phyloP scores from a whole-genome alignment of 2,888 invertebrate species.

The Lutraria lutraria region DNA sequence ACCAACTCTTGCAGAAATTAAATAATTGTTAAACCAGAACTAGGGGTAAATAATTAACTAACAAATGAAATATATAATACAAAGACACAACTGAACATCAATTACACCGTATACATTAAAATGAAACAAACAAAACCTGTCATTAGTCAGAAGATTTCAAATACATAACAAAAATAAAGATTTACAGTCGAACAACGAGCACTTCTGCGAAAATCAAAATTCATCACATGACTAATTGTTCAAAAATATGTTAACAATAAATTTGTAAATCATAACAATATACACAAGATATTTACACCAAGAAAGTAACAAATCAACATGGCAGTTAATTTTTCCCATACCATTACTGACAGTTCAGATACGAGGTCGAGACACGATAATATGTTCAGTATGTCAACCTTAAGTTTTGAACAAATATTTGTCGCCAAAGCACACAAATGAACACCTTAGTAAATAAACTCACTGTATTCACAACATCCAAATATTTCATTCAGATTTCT shows the following conservation, averaged over 20 bases:
- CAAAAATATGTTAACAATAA: conserved; percentile 27
- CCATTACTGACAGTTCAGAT: background rate
- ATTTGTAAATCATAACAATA: background rate
- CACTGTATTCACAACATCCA: background rate
- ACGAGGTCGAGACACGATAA: background rate
- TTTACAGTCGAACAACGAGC: background rate
- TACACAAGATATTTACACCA: conserved; percentile 12
- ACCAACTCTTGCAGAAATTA: background rate
- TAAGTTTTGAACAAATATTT: background rate
- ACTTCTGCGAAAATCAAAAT: conserved; percentile 20
- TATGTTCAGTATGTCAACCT: background rate
- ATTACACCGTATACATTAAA: background rate
- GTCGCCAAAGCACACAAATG: background rate
- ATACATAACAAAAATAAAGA: conserved; percentile 16
- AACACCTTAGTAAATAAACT: conserved; percentile 7
- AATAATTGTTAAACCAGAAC: too few species aligned
- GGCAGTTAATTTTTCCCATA: conserved; percentile 12
- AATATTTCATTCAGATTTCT: background rate
- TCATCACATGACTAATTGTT: conserved; percentile 8
- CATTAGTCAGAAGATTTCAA: conserved; percentile 12
- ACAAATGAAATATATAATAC: background rate
- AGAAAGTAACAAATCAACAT: conserved; percentile 4
- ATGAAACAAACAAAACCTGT: conserved; percentile 10
- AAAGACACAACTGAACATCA: background rate
- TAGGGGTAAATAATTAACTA: background rate